These are phyloP conservation scores for Thalassophryne amazonica DNA, from an alignment of 2,797 vertebrate genomes.

Conservation along the genomic window DNA sequence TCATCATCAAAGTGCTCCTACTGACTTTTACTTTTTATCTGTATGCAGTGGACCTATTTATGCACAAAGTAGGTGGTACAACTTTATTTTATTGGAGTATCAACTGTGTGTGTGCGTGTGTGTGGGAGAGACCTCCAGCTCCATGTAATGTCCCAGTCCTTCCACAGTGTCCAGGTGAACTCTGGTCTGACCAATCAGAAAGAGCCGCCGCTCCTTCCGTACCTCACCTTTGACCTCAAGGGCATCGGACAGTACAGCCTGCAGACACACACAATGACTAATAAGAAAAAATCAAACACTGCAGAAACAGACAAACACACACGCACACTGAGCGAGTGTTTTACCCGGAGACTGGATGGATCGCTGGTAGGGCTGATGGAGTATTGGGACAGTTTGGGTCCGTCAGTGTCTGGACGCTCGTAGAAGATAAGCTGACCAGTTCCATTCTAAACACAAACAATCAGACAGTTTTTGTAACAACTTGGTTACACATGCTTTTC, in stretches of 20 bases:
- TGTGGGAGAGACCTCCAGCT: slow-evolving; percentile 78
- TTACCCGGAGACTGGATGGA: slow-evolving; percentile 74
- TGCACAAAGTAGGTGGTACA: too few species aligned
- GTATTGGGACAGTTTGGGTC: slow-evolving; percentile 82
- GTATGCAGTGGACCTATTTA: too few species aligned
- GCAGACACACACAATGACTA: neutral
- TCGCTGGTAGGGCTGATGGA: slow-evolving; percentile 73
- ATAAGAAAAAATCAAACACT: neutral
- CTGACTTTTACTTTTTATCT: neutral
- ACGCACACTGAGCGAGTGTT: neutral
- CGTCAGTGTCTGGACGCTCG: slow-evolving; percentile 75
- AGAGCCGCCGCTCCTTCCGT: slow-evolving; percentile 78
- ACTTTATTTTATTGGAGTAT: too few species aligned
- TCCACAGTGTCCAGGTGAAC: slow-evolving; percentile 78
- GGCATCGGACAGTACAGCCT: slow-evolving; percentile 77
- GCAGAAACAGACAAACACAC: neutral
- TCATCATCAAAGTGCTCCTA: too few species aligned
- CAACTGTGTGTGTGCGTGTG: neutral
- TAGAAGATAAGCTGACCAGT: slow-evolving; percentile 85
- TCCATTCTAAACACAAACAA: slow-evolving; percentile 59
- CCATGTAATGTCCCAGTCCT: slow-evolving; percentile 83
- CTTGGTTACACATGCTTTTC: too few species aligned
- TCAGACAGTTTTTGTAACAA: neutral
- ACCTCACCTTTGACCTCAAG: slow-evolving; percentile 81
- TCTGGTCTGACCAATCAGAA: slow-evolving; percentile 81